phyloP scores from a whole-genome alignment of 2,113 vertebrate genomes.

The Myotis yumanensis region DNA sequence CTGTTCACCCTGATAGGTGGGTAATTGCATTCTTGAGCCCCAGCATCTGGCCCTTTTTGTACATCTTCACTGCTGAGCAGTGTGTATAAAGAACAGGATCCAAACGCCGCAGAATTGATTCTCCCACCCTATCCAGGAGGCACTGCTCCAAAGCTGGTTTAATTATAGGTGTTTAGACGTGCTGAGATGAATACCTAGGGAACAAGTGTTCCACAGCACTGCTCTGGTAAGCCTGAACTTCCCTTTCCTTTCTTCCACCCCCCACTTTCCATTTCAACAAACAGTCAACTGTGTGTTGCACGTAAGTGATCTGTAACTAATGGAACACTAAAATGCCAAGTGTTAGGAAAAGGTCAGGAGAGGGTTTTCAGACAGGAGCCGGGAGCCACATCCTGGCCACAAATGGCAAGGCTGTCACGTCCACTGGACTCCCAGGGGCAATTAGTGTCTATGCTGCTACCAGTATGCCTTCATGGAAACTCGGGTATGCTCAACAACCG shows the following conservation, averaged over 20 bases:
- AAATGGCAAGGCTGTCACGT: constrained; percentile 50
- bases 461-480: not conserved
- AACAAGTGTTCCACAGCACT: constrained; percentile 46
- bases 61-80: constrained; percentile 66
- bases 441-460: constrained; percentile 33
- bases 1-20: constrained; percentile 59
- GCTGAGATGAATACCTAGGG: constrained; percentile 71
- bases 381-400: constrained; percentile 26
- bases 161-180: constrained; percentile 76
- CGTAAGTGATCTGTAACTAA: constrained; percentile 76
- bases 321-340: constrained; percentile 65
- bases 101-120: constrained; percentile 61
- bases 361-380: constrained; percentile 56
- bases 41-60: constrained; percentile 33
- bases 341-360: constrained; percentile 78
- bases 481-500: constrained; percentile 4
- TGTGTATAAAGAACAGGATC: constrained; percentile 49
- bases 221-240: constrained; percentile 48
- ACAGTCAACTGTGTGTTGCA: constrained; percentile 70
- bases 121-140: constrained; percentile 62
- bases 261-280: constrained; percentile 62
- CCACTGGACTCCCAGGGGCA: constrained; percentile 27
- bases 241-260: not conserved
- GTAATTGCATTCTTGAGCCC: constrained; percentile 61
- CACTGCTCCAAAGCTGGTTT: constrained; percentile 69